Percentiles rank a stretch among this genome's conserved stretches.
phyloP scores from a whole-genome alignment of 2,113 vertebrate species.

The Chaetops frenatus region DNA sequence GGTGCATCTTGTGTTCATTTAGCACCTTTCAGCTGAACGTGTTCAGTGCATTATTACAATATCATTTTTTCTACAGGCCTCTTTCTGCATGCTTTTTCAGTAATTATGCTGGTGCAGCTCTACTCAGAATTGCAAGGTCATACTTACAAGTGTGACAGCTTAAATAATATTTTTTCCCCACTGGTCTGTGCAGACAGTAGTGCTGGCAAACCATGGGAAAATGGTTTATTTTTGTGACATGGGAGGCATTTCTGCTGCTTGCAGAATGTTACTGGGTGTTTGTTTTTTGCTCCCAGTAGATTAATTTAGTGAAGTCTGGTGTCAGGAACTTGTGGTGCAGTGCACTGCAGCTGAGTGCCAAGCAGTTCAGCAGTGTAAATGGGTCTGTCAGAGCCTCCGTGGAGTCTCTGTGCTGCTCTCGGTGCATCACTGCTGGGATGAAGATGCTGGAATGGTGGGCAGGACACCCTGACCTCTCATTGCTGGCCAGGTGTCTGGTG shows the following conservation, averaged over 20 bases:
- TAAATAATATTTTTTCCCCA: not conserved
- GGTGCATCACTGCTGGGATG: not conserved
- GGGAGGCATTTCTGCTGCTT: not conserved
- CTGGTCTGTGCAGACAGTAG: not conserved
- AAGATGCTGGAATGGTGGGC: not conserved
- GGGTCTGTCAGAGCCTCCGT: not conserved
- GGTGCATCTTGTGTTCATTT: not conserved
- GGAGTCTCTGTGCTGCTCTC: not conserved
- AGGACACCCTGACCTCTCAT: accelerated
- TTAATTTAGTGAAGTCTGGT: accelerated
- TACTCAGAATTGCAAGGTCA: not conserved
- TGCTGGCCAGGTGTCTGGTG: accelerated
- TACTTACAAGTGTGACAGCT: not conserved
- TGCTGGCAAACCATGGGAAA: not conserved
- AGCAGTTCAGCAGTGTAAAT: not conserved
- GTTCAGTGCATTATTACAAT: not conserved
- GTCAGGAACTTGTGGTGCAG: not conserved
- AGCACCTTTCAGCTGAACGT: not conserved
- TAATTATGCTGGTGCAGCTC: not conserved
- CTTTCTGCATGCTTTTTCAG: not conserved
- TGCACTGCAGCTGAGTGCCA: not conserved
- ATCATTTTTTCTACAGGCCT: not conserved
- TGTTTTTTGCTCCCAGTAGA: not conserved
- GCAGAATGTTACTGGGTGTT: not conserved
- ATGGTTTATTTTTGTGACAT: not conserved